A percentile compares a stretch with the other conserved stretches of the same genome.
phyloP scores from a whole-genome alignment of 2,113 vertebrate genomes.

The Dasypus novemcinctus region DNA sequence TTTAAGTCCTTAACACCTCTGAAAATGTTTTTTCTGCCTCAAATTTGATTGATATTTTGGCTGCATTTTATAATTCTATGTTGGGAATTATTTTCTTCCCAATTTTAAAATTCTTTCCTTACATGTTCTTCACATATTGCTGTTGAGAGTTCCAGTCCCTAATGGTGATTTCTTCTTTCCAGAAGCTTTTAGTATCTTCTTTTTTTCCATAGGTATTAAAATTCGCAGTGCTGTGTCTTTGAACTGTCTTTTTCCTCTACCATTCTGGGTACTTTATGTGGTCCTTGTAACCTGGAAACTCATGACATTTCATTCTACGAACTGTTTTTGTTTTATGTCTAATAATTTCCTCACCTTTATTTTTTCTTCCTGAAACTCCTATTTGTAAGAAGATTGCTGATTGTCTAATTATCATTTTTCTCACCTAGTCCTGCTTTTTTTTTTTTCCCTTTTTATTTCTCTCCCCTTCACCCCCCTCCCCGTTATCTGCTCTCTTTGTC shows the following conservation, averaged over 20 bases:
- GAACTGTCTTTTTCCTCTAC: neutral
- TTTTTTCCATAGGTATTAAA: neutral
- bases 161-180: neutral
- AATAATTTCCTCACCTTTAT: neutral
- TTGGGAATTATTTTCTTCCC: neutral
- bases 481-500: too few relatives aligned
- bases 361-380: neutral
- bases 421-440: too few relatives aligned
- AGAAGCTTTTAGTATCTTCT: neutral
- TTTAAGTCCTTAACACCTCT: neutral
- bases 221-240: neutral
- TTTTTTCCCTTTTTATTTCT: too few relatives aligned
- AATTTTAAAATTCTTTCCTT: neutral
- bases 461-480: too few relatives aligned
- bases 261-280: neutral
- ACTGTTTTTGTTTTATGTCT: neutral
- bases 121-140: neutral
- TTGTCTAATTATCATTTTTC: neutral
- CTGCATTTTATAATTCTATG: neutral
- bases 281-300: conserved; percentile 23
- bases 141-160: neutral
- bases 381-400: neutral
- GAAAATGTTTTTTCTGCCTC: neutral
- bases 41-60: neutral
- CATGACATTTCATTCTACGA: neutral